Base-by-base conservation (phyloP, 2,797 vertebrate genomes). In the Chloroceryle inda region DNA sequence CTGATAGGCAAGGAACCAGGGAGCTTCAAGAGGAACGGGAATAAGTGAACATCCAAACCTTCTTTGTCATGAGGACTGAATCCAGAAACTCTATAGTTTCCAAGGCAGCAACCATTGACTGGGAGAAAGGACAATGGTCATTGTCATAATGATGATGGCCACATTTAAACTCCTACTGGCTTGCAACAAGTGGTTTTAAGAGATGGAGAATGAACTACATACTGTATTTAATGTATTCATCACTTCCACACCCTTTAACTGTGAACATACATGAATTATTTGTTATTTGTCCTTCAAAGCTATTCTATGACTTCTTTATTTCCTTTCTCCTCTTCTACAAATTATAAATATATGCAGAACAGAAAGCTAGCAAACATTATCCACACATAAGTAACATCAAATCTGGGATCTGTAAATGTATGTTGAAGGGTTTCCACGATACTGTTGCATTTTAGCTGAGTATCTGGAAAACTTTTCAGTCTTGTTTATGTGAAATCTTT, bases 11-110 rank as follows among this genome's bases (percentile, higher is more conserved):
- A 79, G 49, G 19, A 50, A 83, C 4, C 6, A 21, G 26, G 8
- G 10, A 76, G 5, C 31, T 86, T 37, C n/a, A 78, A 40, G 24
- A 78, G 8, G 56, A 86, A 86, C 67, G 62, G 10, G 16, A 66
- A 2, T 33, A 92, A 66, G 14, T 3, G 13, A 94, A 59, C 10
- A 73, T 2, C 3, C 18, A 49, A 69, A 67, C 21, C 27, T 77
- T 19, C 31, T 40, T 47, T 1, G 0, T 50, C 26, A 33, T 0
- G 2, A 63, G 33, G 35, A n/a, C 11, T n/a, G 21, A 67, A 23
- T 4, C 5, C 11, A 76, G 6, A 35, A 89, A 33, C 11, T 35
- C n/a, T 10, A 50, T 4, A 22, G 1, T 45, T 81, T 50, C 85
- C 44, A 45, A 75, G 49, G 31, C 40, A 71, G 10, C 14, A 64